Percentiles rank a stretch among this genome's conserved stretches.
phyloP scores from a whole-genome alignment of 2,888 invertebrate species.

The Baccha elongata region DNA sequence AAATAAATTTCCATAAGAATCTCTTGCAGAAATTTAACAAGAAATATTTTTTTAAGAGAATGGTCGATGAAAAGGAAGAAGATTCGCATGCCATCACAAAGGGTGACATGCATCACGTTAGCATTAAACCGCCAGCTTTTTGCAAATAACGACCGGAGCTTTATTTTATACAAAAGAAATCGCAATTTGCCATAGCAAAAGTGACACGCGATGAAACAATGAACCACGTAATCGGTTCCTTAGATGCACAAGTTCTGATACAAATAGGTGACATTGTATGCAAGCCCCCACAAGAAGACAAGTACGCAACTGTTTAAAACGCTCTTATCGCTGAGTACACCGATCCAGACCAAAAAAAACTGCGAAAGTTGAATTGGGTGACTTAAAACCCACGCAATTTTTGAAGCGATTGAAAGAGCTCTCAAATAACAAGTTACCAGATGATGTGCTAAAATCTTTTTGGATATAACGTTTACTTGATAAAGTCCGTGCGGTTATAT shows the following conservation, averaged over 20 bases:
- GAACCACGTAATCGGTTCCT: neutral
- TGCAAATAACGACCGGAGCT: constrained; percentile 17
- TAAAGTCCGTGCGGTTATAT: constrained; percentile 27
- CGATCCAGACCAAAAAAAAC: constrained; percentile 46
- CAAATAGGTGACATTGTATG: too few relatives aligned
- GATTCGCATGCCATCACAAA: neutral
- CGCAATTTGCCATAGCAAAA: too few relatives aligned
- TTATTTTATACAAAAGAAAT: constrained; percentile 33
- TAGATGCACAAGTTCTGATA: neutral
- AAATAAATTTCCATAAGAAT: too few relatives aligned
- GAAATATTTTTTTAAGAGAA: too few relatives aligned
- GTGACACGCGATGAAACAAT: too few relatives aligned
- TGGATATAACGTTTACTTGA: constrained; percentile 45
- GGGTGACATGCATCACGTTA: constrained; percentile 3
- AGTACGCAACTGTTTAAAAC: constrained; percentile 24
- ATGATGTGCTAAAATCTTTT: constrained; percentile 32
- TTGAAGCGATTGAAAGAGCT: constrained; percentile 50
- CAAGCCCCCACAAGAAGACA: constrained; percentile 13
- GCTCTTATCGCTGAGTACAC: constrained; percentile 37
- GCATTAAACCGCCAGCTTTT: constrained; percentile 17
- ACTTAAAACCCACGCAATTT: constrained; percentile 41
- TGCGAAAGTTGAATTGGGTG: constrained; percentile 34
- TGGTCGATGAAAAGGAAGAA: too few relatives aligned
- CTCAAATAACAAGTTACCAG: constrained; percentile 26
- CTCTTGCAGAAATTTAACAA: too few relatives aligned